Conservation (phyloP, 2,113 vertebrate genomes). For the Nannobrachium achirus region DNA sequence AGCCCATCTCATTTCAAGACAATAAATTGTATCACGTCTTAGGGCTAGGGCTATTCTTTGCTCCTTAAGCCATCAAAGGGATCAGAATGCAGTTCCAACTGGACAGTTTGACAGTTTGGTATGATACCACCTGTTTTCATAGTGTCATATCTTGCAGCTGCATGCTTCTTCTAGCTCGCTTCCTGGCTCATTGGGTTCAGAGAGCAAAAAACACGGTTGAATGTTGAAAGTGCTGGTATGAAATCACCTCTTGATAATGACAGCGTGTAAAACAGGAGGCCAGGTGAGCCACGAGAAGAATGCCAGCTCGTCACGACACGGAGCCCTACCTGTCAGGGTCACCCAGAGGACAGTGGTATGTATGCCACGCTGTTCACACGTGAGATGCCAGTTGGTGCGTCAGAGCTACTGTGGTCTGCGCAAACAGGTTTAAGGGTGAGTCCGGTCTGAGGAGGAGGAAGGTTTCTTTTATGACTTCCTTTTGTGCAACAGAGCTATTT, state of each 20-base stretch:
- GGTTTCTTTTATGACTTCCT: no score
- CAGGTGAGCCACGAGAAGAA: background rate
- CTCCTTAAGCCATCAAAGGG: no score
- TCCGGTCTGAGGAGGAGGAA: background rate
- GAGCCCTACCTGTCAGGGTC: background rate
- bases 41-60: no score
- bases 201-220: background rate
- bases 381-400: background rate
- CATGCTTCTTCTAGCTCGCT: background rate
- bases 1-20: no score
- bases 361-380: background rate
- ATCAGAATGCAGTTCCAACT: no score
- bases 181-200: background rate
- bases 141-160: background rate
- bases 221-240: background rate
- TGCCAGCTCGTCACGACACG: background rate
- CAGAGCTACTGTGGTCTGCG: background rate
- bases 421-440: conserved; percentile 2
- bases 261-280: background rate
- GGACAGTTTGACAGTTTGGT: no score
- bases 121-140: no score
- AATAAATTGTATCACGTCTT: no score
- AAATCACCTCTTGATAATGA: background rate
- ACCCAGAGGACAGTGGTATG: background rate
- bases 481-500: no score